Base-by-base conservation (phyloP, 1,140 invertebrate genomes). In the Solen grandis region DNA sequence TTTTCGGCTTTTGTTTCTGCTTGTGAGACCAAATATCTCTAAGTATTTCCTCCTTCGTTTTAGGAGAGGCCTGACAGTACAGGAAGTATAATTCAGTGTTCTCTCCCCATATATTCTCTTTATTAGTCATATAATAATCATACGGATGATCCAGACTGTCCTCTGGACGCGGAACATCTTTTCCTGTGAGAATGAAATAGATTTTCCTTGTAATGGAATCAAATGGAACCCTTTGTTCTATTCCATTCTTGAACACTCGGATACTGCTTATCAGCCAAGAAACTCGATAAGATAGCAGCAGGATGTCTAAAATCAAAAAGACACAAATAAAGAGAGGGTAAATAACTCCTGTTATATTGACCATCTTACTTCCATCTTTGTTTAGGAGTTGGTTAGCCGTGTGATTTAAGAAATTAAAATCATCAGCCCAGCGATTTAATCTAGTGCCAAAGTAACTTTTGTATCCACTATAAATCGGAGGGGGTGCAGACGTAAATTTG, bases 11-110 rank as follows among this genome's bases (percentile, higher is more conserved):
- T 19, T 83, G 60, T 22, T 60, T 65, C 76, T 85, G 85, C 75
- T 87, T 89, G 55, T 89, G 83, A 25, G 83, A 74, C 84, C 85
- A 88, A 66, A 90, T 87, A 69, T 90, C 86, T 3, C 82, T 84
- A 57, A 90, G 77, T 72, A 90, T 88, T 31, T 90, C 88, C 55
- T 90, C 86, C 70, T 85, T 89, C 5, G 82, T 79, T 41, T 87
- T 87, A 1, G 86, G 82, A 27, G 87, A 81, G 4, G 82, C 78
- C 38, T 85, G 84, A 50, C 84, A 84, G 81, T 88, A 90, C 10
- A 84, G 57, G 36, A 85, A 81, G 55, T 86, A 84, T 13, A 84
- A 69, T 29, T 87, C 86, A 62, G 68, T 80, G 68, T 86, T 86
- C 4, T 81, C 78, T 10, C 69, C 72, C 65, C 65, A 79, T 3